Percentiles rank a stretch among this genome's conserved stretches.
Conservation (phyloP, 2,797 vertebrate species). For the Sebastes itinus region DNA sequence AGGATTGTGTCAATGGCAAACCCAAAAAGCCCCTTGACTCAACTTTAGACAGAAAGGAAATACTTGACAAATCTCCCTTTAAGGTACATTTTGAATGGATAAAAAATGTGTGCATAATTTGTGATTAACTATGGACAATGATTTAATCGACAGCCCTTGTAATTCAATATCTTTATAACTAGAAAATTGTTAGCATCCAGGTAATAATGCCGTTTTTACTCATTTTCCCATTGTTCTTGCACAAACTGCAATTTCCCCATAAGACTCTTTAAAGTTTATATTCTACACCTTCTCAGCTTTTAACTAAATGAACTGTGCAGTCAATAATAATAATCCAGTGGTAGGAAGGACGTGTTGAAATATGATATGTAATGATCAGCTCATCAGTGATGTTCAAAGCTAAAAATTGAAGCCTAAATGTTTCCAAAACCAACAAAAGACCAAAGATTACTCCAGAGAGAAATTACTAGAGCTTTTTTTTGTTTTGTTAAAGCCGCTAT, state of each 20-base stretch:
- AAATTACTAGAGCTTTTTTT: conserved; percentile 24
- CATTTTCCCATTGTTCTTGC: not conserved
- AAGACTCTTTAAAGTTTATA: conserved; percentile 6
- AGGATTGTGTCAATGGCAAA: too few species aligned
- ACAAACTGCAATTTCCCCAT: not conserved
- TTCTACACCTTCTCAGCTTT: not conserved
- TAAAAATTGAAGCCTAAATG: not conserved
- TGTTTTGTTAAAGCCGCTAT: conserved; percentile 25
- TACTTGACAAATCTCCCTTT: too few species aligned
- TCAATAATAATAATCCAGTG: not conserved
- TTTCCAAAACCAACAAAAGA: conserved; percentile 32
- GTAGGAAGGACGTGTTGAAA: not conserved
- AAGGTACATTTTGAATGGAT: too few species aligned
- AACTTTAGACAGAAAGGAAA: rapidly evolving
- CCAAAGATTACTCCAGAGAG: conserved; percentile 18
- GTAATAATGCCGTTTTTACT: not conserved
- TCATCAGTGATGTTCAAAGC: not conserved
- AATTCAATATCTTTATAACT: not conserved
- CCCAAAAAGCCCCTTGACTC: rapidly evolving
- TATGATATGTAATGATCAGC: not conserved
- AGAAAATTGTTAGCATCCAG: not conserved
- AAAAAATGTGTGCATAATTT: too few species aligned
- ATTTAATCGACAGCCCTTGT: too few species aligned
- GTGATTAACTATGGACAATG: too few species aligned
- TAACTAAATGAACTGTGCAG: not conserved